A percentile compares a stretch with the other conserved stretches of the same genome.
These are phyloP conservation scores for Aphelenchoides avenae DNA, from an alignment of 1,140 invertebrate genomes.

Conservation along the genomic window DNA sequence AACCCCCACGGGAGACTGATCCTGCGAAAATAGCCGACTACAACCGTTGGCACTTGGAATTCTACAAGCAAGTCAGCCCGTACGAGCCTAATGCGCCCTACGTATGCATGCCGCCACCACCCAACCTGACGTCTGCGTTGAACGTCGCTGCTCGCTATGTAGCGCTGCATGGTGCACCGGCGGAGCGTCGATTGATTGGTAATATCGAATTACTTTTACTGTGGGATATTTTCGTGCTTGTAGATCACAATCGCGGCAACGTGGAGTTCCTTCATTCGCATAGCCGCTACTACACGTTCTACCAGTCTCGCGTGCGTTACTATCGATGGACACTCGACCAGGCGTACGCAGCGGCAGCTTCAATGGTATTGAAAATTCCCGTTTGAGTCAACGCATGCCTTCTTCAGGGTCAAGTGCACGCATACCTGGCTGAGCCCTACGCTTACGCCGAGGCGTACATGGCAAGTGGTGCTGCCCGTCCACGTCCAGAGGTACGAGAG, in stretches of 20 bases:
- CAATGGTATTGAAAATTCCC: not conserved
- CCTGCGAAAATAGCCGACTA: slow-evolving; percentile 19
- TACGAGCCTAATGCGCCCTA: slow-evolving; percentile 24
- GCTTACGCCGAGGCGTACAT: no score
- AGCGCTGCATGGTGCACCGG: slow-evolving; percentile 17
- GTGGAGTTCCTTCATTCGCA: slow-evolving; percentile 15
- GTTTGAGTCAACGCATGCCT: no score
- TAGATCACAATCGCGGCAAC: slow-evolving; percentile 31
- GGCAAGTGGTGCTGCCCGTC: no score
- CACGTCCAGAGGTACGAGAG: no score
- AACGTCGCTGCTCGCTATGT: slow-evolving; percentile 25
- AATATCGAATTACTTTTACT: not conserved
- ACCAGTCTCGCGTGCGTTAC: slow-evolving; percentile 27
- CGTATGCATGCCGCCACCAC: slow-evolving; percentile 14
- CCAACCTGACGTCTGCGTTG: slow-evolving; percentile 19
- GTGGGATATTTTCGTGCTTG: no score
- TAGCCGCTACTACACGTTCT: slow-evolving; percentile 32
- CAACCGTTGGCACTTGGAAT: slow-evolving; percentile 29
- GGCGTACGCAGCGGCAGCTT: slow-evolving; percentile 2
- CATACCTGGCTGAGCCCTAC: no score
- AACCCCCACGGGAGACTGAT: slow-evolving; percentile 13
- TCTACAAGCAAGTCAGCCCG: slow-evolving; percentile 33
- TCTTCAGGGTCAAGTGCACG: no score
- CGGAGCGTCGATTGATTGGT: slow-evolving; percentile 34
- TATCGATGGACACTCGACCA: slow-evolving; percentile 29